Evolutionary conservation across 2,113 vertebrate genomes (phyloP).

Genomic region (Scomber colias): DNA sequence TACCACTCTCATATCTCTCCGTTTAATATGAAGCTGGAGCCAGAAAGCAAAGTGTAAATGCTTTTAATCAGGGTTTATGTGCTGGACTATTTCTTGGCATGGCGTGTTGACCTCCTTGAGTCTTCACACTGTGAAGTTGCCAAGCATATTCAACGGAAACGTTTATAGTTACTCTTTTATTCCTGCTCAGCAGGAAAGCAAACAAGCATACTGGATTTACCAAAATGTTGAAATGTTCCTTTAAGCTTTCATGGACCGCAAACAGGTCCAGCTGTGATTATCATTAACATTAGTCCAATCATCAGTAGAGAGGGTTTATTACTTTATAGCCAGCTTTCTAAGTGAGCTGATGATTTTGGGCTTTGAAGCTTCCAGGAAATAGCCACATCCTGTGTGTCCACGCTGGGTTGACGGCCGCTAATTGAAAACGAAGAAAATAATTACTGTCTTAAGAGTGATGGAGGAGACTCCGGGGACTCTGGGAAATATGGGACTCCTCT

Average conservation of each 20-base stretch:
- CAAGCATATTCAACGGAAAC: no score
- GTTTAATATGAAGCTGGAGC: not conserved
- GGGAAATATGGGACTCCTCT: conserved; percentile 44
- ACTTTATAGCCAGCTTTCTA: conserved; percentile 1
- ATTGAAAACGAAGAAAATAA: conserved; percentile 82
- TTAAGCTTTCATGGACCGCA: not conserved
- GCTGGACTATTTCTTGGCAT: no score
- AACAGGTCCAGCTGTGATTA: no score
- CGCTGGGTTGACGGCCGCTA: conserved; percentile 61
- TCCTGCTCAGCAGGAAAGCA: no score
- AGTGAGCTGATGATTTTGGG: conserved; percentile 6
- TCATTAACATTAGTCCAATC: no score
- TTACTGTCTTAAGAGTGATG: conserved; percentile 81
- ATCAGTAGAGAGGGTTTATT: not conserved
- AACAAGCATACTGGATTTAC: no score
- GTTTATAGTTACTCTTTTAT: no score
- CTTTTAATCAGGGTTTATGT: no score
- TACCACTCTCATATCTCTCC: not conserved
- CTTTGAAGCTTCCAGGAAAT: conserved; percentile 33
- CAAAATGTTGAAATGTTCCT: not conserved
- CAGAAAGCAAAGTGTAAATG: no score
- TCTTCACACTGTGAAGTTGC: not conserved
- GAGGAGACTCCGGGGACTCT: conserved; percentile 70
- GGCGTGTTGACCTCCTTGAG: not conserved
- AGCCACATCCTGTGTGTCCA: conserved; percentile 63